Conservation (phyloP, 2,797 vertebrate genomes). For the Channa striata region DNA sequence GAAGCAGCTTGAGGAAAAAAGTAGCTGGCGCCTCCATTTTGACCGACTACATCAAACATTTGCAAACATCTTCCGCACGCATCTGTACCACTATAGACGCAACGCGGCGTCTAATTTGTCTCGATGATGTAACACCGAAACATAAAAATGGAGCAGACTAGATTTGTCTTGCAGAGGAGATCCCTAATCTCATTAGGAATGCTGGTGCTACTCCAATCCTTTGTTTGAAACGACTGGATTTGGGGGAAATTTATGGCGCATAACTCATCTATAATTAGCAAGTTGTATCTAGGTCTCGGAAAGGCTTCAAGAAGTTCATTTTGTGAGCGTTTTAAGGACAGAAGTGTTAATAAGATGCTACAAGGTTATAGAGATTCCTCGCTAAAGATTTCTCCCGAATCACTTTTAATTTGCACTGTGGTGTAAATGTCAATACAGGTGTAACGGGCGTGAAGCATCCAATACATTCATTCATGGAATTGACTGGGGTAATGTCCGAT, state of each 20-base stretch:
- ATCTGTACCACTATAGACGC: slow-evolving; percentile 17
- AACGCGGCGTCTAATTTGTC: slow-evolving; percentile 44
- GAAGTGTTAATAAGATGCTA: slow-evolving; percentile 15
- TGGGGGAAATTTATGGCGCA: slow-evolving; percentile 42
- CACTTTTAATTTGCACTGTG: slow-evolving; percentile 37
- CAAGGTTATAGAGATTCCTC: slow-evolving; percentile 1
- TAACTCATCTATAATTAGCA: slow-evolving; percentile 42
- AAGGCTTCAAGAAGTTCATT: neutral
- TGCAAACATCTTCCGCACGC: neutral
- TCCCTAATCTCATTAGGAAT: slow-evolving; percentile 62
- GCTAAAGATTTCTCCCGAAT: slow-evolving; percentile 14
- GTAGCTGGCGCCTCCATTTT: slow-evolving; percentile 14
- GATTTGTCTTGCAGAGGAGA: slow-evolving; percentile 56
- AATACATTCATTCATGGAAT: slow-evolving; percentile 33
- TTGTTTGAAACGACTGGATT: slow-evolving; percentile 63
- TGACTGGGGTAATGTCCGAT: slow-evolving; percentile 49
- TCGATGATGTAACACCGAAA: slow-evolving; percentile 48
- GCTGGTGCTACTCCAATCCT: slow-evolving; percentile 54
- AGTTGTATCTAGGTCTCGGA: slow-evolving; percentile 31
- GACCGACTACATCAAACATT: slow-evolving; percentile 32
- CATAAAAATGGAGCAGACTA: slow-evolving; percentile 50
- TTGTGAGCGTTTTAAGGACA: slow-evolving; percentile 19
- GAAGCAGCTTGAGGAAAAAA: slow-evolving; percentile 16
- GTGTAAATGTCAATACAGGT: slow-evolving; percentile 53
- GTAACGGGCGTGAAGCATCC: slow-evolving; percentile 34